These are phyloP conservation scores for Porphyrio hochstetteri DNA, from an alignment of 2,113 vertebrate species.

Conservation along the genomic window DNA sequence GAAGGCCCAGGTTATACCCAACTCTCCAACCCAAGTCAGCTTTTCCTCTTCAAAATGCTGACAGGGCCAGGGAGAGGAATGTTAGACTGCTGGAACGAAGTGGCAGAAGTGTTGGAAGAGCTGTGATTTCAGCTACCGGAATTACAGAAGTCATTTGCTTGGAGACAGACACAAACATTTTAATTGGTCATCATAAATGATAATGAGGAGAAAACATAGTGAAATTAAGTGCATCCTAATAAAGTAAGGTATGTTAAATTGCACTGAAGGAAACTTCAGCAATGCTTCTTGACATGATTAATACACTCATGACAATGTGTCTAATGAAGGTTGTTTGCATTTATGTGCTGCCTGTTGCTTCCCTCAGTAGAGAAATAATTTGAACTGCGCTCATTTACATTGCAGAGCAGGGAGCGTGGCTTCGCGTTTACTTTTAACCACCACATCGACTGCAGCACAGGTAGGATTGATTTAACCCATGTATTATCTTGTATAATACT, in stretches of 20 bases:
- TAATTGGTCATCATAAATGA: slow-evolving; percentile 64
- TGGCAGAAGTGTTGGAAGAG: background rate
- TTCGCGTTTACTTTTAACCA: background rate
- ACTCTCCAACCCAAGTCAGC: background rate
- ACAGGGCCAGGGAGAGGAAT: background rate
- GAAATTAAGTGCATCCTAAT: slow-evolving; percentile 63
- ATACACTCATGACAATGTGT: slow-evolving; percentile 46
- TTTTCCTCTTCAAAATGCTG: background rate
- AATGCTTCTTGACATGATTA: slow-evolving; percentile 44
- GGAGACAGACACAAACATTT: slow-evolving; percentile 32
- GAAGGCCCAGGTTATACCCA: background rate
- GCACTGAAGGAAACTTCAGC: slow-evolving; percentile 32
- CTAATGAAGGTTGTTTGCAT: slow-evolving; percentile 53
- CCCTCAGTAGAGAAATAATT: slow-evolving; percentile 20
- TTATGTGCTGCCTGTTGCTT: slow-evolving; percentile 47
- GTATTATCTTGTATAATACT: background rate
- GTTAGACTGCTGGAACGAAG: fast-evolving
- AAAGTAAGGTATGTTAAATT: slow-evolving; percentile 53
- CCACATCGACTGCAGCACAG: background rate
- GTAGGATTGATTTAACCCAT: background rate
- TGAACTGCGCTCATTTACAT: background rate
- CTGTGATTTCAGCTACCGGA: background rate
- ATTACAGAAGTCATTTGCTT: slow-evolving; percentile 34
- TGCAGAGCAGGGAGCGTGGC: background rate
- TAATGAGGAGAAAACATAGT: slow-evolving; percentile 49